Base-by-base conservation (phyloP, 2,888 invertebrate genomes). In the Phyto melanocephala region DNA sequence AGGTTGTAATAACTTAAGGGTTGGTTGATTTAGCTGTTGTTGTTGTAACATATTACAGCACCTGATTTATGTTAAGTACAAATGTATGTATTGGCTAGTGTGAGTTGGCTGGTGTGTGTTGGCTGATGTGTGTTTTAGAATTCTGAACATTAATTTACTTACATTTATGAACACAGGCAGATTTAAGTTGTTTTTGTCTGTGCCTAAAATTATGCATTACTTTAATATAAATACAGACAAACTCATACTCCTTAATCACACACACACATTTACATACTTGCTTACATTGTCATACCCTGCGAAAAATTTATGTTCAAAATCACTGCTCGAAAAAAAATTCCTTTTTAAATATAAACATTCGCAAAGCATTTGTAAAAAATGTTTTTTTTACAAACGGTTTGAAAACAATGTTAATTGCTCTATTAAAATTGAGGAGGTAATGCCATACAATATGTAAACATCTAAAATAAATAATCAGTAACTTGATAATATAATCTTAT, bases 1-100 rank as follows among this genome's bases (percentile, higher is more conserved):
- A 54, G 70, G 56, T 60, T 71, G 60, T 62, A 75, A 75, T 62
- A 75, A 75, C 75, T 67, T 2, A 8, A 67, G 75, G 82, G 47
- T 67, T 70, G 50, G 65, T 42, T 17, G 13, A 52, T 60, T 50
- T 50, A 5, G 24, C 17, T 28, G 24, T 13, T 56, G 63, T 58
- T 13, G 58, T 76, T 47, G 65, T 67, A 22, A 37, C 15, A 8
- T 56, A 22, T 24, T 17, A 33, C 33, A 33, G 40, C 68, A 81
- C 33, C 77, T 77, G 77, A 67, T 63, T 62, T 77, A 68, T 47
- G 35, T 58, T 28, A 5, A 28, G 28, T 5, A 45, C 15, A 47
- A 45, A 10, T 35, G 17, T 50, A 33, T 45, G n/a, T 7, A 11
- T 8, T n/a, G 11, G 20, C 37, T 3, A 24, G 15, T 10, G 13